These are phyloP conservation scores for Antechinus flavipes DNA, from an alignment of 2,113 vertebrate genomes.

Conservation along the genomic window DNA sequence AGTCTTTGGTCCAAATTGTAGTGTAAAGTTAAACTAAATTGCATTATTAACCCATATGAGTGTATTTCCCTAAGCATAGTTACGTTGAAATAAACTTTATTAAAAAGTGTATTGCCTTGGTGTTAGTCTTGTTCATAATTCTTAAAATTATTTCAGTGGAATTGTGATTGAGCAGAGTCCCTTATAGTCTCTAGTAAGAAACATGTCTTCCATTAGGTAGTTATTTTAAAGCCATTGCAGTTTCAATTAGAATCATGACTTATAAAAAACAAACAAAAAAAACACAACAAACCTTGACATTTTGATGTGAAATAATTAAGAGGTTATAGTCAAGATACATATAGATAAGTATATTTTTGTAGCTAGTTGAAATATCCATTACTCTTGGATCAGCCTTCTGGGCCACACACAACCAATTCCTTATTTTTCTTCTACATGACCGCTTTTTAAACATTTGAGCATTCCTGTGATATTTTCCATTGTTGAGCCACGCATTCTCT, in stretches of 20 bases:
- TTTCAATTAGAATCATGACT: not conserved
- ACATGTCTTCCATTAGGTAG: not conserved
- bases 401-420: not conserved
- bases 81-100: slow-evolving; percentile 88
- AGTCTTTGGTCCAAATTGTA: slow-evolving; percentile 85
- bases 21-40: slow-evolving; percentile 86
- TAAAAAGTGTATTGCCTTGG: slow-evolving; percentile 77
- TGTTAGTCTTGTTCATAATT: slow-evolving; percentile 66
- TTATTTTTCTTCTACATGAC: not conserved
- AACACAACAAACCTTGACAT: not conserved
- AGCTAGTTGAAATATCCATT: not conserved
- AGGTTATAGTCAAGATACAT: not conserved
- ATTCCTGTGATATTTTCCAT: not conserved
- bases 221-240: not conserved
- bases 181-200: not conserved
- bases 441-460: not conserved
- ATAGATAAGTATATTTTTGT: no score
- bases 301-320: not conserved
- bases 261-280: not conserved
- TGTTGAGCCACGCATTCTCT: not conserved
- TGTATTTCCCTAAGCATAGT: slow-evolving; percentile 89
- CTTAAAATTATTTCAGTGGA: not conserved
- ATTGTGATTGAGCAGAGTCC: not conserved
- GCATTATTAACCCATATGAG: slow-evolving; percentile 86
- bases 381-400: not conserved